Percentiles rank a stretch among this genome's conserved stretches.
Evolutionary conservation across 2,797 vertebrate species (phyloP).

Genomic region (Hoplostethus atlanticus): DNA sequence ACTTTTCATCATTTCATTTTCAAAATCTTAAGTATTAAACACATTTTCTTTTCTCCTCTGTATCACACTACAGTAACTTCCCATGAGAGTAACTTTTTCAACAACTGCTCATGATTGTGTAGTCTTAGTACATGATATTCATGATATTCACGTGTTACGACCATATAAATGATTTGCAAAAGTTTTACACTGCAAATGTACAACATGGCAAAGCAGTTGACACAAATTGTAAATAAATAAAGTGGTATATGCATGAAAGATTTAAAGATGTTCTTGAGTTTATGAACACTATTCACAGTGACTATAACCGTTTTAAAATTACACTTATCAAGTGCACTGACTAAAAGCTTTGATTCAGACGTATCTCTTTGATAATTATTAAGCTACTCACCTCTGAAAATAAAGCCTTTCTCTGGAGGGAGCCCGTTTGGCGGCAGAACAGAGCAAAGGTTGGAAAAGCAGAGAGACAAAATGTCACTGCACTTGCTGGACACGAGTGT

Average conservation of each 20-base stretch:
- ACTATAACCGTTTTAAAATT: neutral
- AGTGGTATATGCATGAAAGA: constrained; percentile 18
- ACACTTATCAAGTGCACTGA: constrained; percentile 31
- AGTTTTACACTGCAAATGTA: constrained; percentile 4
- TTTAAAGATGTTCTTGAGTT: constrained; percentile 8
- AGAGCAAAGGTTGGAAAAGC: constrained; percentile 75
- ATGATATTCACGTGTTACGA: neutral
- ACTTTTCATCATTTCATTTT: constrained; percentile 11
- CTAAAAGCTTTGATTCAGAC: constrained; percentile 47
- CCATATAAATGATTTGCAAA: neutral
- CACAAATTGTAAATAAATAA: constrained; percentile 38
- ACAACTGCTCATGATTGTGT: neutral
- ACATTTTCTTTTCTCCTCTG: neutral
- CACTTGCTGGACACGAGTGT: constrained; percentile 44
- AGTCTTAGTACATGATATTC: neutral
- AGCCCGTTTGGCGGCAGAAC: constrained; percentile 53
- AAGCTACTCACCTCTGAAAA: constrained; percentile 76
- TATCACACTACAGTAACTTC: neutral
- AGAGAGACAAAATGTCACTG: constrained; percentile 52
- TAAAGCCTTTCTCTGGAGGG: constrained; percentile 44
- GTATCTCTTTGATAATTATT: constrained; percentile 71
- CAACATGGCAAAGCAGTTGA: neutral
- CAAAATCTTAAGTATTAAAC: neutral
- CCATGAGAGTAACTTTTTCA: neutral
- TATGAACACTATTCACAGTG: neutral